A percentile compares a stretch with the other conserved stretches of the same genome.
Conservation (phyloP, 2,888 invertebrate genomes). For the Drosophila anomalata region DNA sequence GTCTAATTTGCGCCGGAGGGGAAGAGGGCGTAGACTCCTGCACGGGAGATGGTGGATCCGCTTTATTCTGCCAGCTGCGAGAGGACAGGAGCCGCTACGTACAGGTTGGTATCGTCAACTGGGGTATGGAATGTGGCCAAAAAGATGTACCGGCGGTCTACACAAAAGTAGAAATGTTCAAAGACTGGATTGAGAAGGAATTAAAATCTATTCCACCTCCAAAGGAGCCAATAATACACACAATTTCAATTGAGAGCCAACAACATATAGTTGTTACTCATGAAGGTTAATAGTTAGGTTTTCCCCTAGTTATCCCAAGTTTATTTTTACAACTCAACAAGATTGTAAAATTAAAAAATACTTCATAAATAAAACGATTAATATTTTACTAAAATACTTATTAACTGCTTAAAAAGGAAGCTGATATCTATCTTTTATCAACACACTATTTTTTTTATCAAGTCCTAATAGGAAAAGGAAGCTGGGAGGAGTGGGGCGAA, state of each 20-base stretch:
- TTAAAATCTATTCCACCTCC: not conserved
- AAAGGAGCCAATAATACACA: too few relatives aligned
- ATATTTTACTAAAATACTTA: too few relatives aligned
- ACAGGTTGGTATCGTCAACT: slow-evolving; percentile 88
- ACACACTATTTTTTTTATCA: too few relatives aligned
- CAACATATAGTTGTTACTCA: too few relatives aligned
- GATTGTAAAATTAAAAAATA: too few relatives aligned
- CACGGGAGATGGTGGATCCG: slow-evolving; percentile 91
- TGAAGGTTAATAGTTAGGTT: too few relatives aligned
- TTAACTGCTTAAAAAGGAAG: too few relatives aligned
- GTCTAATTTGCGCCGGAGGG: slow-evolving; percentile 91
- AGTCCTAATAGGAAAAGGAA: not conserved
- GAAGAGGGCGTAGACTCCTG: slow-evolving; percentile 89
- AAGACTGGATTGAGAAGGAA: slow-evolving; percentile 24
- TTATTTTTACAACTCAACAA: too few relatives aligned
- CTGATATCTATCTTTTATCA: too few relatives aligned
- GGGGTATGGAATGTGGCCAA: slow-evolving; percentile 90
- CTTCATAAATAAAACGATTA: too few relatives aligned
- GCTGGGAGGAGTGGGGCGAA: slow-evolving; percentile 3
- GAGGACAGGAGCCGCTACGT: slow-evolving; percentile 59
- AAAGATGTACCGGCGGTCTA: slow-evolving; percentile 89
- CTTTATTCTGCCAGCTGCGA: slow-evolving; percentile 88
- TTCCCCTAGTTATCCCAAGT: too few relatives aligned
- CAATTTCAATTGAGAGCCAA: too few relatives aligned
- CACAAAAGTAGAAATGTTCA: slow-evolving; percentile 86